Evolutionary conservation across 2,888 invertebrate genomes (phyloP), one percentile per base, ranked within the genome.

Genomic region (Ichneumoninae sp.): DNA sequence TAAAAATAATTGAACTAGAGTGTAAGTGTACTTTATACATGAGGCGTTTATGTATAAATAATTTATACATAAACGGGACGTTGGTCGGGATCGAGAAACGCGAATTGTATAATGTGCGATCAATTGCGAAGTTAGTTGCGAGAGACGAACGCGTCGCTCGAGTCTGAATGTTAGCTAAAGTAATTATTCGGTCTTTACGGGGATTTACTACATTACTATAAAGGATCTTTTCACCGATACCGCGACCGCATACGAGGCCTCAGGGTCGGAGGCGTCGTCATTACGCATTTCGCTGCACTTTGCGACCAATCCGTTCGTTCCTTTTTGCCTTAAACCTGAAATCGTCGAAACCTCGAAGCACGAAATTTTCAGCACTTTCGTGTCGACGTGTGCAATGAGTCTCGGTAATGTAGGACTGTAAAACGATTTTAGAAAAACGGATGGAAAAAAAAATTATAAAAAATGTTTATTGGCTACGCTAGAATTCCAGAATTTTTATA

Each of bases 181-280:
- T 66, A 75, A 69, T 83, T 68, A 40, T 68, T 66, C 66, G 50
- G 22, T 80, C 63, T 68, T 52, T 52, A 71, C 60, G 70, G n/a
- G 57, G 78, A 50, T 75, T 85, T 82, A 60, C 52, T 68, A 66
- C 74, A 13, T 75, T 66, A 16, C 13, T 16, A 44, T 30, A 75
- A 71, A 76, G 0, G 47, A 78, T 76, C 57, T 54, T 79, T 73
- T 30, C 65, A 66, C 66, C 50, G n/a, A 74, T 44, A 44, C 6
- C 40, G 30, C 44, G 60, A 30, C 19, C 16, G 52, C 10, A 16
- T 16, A 50, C 47, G 74, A 22, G 63, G 68, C 33, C 10, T 13
- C 50, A n/a, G 40, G 76, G 84, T 33, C 76, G 22, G 85, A 82
- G 79, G 76, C 71, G 79, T 85, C 79, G 85, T 85, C 79, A 80